Evolutionary conservation across 2,797 vertebrate genomes (phyloP).

Genomic region (Podargus strigoides): DNA sequence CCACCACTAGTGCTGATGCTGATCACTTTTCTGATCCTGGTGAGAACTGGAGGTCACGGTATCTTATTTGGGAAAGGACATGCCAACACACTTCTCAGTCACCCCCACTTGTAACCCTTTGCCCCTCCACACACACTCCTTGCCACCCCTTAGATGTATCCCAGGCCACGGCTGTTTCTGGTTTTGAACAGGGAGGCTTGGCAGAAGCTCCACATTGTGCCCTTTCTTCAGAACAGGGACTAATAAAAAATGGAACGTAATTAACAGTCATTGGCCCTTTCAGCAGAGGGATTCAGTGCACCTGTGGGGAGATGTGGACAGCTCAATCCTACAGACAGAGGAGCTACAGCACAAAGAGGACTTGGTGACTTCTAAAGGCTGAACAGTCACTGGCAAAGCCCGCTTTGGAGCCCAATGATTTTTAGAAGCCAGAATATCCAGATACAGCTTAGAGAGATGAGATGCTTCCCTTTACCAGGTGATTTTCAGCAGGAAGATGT

Average conservation of each 20-base stretch:
- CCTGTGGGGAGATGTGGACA: neutral
- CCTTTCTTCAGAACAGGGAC: constrained; percentile 28
- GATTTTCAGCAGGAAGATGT: neutral
- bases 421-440: neutral
- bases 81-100: neutral
- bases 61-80: neutral
- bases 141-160: neutral
- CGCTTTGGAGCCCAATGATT: neutral
- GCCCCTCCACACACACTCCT: neutral
- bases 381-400: neutral
- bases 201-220: neutral
- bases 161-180: neutral
- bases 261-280: constrained; percentile 10
- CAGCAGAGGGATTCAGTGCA: neutral
- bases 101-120: neutral
- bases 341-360: neutral
- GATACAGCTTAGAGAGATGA: neutral
- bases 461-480: neutral
- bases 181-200: neutral
- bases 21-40: neutral
- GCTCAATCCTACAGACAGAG: neutral
- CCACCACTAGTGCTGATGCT: neutral
- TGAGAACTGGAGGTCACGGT: neutral
- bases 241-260: constrained; percentile 32
- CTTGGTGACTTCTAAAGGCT: neutral